These are phyloP conservation scores for Labeo calbasu DNA, from an alignment of 2,797 vertebrate genomes.

Conservation along the genomic window DNA sequence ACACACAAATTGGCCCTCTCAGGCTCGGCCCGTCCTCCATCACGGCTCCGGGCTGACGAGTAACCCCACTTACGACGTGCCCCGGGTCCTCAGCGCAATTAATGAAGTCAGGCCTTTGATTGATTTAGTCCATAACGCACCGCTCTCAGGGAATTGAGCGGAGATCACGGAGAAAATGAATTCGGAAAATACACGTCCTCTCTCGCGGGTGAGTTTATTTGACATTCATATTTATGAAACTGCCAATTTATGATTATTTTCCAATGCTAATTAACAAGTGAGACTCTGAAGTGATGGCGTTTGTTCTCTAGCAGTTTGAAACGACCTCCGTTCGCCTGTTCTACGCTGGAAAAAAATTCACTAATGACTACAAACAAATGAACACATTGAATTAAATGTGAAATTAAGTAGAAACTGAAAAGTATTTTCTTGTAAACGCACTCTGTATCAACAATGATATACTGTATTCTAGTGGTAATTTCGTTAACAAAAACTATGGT, in stretches of 20 bases:
- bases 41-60: constrained; percentile 59
- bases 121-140: constrained; percentile 57
- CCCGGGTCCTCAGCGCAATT: constrained; percentile 73
- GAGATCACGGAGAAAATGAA: constrained; percentile 30
- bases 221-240: constrained; percentile 48
- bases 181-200: constrained; percentile 31
- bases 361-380: not conserved
- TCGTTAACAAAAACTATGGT: not conserved
- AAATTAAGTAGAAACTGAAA: not conserved
- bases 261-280: constrained; percentile 34
- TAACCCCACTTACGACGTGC: constrained; percentile 69
- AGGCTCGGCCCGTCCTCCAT: constrained; percentile 59
- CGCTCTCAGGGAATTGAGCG: constrained; percentile 42
- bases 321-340: not conserved
- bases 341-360: not conserved
- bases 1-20: constrained; percentile 80
- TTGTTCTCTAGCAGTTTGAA: not conserved
- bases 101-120: constrained; percentile 68
- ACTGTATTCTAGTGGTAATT: no score
- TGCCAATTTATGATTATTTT: constrained; percentile 46
- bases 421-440: not conserved
- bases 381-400: not conserved
- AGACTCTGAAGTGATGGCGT: constrained; percentile 7
- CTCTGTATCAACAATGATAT: no score
- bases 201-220: constrained; percentile 40